Evolutionary conservation across 2,113 vertebrate genomes (phyloP).

Genomic region (Calidris pygmaea): DNA sequence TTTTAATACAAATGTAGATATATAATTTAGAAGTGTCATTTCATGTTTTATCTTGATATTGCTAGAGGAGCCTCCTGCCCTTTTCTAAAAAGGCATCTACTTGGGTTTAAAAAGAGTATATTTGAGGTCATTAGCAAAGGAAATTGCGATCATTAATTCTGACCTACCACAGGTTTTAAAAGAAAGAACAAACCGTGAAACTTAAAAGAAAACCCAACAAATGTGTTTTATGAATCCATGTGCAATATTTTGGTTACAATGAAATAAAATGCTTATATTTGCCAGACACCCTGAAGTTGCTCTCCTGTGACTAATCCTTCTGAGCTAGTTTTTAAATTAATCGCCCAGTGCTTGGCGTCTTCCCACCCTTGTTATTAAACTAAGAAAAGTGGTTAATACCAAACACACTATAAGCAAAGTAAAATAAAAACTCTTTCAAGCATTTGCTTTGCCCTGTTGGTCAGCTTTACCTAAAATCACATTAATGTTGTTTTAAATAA

Average conservation of each 20-base stretch:
- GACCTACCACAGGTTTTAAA: slow-evolving; percentile 42
- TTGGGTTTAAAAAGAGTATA: background rate
- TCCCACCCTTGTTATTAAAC: slow-evolving; percentile 7
- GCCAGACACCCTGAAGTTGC: slow-evolving; percentile 71
- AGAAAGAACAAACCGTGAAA: slow-evolving; percentile 32
- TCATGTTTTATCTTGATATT: background rate
- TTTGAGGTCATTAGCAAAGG: slow-evolving; percentile 35
- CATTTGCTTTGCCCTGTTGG: background rate
- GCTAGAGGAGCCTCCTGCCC: background rate
- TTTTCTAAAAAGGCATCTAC: background rate
- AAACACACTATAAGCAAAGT: background rate
- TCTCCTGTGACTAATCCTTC: slow-evolving; percentile 72
- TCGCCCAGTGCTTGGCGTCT: background rate
- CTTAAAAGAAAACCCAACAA: slow-evolving; percentile 68
- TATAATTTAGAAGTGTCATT: background rate
- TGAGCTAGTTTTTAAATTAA: slow-evolving; percentile 75
- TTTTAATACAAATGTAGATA: background rate
- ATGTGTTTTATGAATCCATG: slow-evolving; percentile 76
- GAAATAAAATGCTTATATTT: slow-evolving; percentile 76
- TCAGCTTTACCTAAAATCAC: background rate
- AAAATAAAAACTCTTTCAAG: slow-evolving; percentile 33
- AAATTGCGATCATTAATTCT: slow-evolving; percentile 47
- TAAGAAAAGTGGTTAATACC: slow-evolving; percentile 29
- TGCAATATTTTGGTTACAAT: slow-evolving; percentile 76
- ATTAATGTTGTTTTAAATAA: background rate